phyloP scores from a whole-genome alignment of 2,888 invertebrate genomes.

The Phaonia tiefii region DNA sequence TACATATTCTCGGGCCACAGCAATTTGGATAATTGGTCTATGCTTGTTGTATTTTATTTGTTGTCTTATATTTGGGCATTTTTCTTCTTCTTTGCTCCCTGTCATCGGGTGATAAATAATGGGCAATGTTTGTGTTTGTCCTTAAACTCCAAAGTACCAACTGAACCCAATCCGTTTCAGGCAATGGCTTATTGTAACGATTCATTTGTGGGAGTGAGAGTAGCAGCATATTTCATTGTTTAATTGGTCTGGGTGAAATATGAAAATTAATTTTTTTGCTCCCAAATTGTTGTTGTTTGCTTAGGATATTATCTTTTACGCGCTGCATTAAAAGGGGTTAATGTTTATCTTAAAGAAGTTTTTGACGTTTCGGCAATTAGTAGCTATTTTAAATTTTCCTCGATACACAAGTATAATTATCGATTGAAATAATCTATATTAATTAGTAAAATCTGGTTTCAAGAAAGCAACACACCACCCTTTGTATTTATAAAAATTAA shows the following conservation, averaged over 20 bases:
- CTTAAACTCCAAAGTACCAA: not conserved
- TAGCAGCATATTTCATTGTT: conserved; percentile 18
- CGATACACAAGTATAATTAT: not conserved
- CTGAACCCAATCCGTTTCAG: too few relatives aligned
- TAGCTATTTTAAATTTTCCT: conserved; percentile 14
- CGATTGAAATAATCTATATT: not conserved
- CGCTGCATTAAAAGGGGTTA: conserved; percentile 3
- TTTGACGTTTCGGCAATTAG: conserved; percentile 34
- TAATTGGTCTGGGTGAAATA: conserved; percentile 47
- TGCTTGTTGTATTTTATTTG: not conserved
- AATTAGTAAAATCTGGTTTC: too few relatives aligned
- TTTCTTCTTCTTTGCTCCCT: not conserved
- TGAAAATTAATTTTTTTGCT: too few relatives aligned
- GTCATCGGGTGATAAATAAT: not conserved
- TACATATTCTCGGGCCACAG: conserved; percentile 31
- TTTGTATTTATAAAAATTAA: too few relatives aligned
- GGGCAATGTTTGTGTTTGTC: conserved; percentile 42
- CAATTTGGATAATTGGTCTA: conserved; percentile 13
- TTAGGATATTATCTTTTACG: not conserved
- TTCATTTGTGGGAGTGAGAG: conserved; percentile 9
- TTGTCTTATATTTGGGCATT: conserved; percentile 17
- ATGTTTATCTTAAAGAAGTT: conserved; percentile 19
- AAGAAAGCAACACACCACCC: too few relatives aligned
- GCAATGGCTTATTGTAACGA: not conserved
- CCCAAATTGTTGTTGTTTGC: conserved; percentile 27